Conservation (phyloP, 2,888 invertebrate species). For the Aspidiotus rigidus region DNA sequence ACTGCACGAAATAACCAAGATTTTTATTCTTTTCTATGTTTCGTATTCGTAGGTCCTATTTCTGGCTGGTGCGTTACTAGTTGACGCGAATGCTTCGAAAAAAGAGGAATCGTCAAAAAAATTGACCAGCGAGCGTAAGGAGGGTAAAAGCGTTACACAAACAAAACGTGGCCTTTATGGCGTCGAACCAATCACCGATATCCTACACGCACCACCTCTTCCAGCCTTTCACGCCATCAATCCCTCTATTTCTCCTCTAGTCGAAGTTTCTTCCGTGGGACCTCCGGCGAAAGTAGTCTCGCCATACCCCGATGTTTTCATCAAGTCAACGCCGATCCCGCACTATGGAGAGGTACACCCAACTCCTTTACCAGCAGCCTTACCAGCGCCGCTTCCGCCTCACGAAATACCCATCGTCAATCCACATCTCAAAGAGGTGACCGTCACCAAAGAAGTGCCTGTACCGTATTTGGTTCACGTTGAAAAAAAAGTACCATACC, state of each 20-base stretch:
- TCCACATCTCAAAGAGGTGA: conserved; percentile 59
- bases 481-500: conserved; percentile 55
- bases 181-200: conserved; percentile 4
- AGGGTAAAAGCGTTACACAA: conserved; percentile 6
- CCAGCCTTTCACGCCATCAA: conserved; percentile 15
- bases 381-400: background rate
- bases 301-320: conserved; percentile 13
- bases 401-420: conserved; percentile 20
- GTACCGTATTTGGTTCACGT: conserved; percentile 59
- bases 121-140: background rate
- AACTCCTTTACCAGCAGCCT: background rate
- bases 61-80: background rate
- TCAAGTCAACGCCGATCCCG: background rate
- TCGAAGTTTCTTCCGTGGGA: conserved; percentile 6
- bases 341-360: background rate
- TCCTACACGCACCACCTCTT: conserved; percentile 18
- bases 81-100: background rate
- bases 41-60: background rate
- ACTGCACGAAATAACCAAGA: background rate
- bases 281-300: background rate
- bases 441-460: conserved; percentile 62
- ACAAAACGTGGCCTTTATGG: conserved; percentile 28
- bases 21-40: background rate
- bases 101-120: background rate
- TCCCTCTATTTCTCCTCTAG: background rate